Conservation (phyloP, 2,797 vertebrate species). For the Hemitrygon akajei region DNA sequence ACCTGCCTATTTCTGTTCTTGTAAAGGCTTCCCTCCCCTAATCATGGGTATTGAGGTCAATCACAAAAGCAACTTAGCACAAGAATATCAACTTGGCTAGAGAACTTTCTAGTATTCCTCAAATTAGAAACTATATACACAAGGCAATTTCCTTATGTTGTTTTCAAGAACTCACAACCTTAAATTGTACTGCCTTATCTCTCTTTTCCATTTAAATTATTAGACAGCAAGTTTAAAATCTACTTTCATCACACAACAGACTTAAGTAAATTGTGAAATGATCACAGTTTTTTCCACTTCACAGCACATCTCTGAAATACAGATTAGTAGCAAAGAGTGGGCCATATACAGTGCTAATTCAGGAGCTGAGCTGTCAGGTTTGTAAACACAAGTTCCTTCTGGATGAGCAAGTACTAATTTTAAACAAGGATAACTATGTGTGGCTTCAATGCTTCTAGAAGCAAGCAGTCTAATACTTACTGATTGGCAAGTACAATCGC, state of each 20-base stretch:
- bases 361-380: not conserved
- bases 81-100: not conserved
- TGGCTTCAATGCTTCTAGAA: not conserved
- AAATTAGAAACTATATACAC: not conserved
- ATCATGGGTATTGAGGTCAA: not conserved
- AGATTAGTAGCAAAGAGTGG: not conserved
- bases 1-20: not conserved
- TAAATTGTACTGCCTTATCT: not conserved
- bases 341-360: no score
- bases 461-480: not conserved
- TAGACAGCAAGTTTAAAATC: not conserved
- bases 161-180: not conserved
- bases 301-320: not conserved
- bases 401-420: no score
- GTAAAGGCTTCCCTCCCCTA: not conserved
- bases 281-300: not conserved
- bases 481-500: not conserved
- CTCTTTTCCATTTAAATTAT: not conserved
- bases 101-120: not conserved
- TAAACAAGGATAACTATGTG: not conserved
- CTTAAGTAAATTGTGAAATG: not conserved
- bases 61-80: not conserved
- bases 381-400: not conserved
- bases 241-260: not conserved
- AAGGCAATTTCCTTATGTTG: not conserved